Evolutionary conservation across 2,888 invertebrate species (phyloP).

Genomic region (Ischnura elegans): DNA sequence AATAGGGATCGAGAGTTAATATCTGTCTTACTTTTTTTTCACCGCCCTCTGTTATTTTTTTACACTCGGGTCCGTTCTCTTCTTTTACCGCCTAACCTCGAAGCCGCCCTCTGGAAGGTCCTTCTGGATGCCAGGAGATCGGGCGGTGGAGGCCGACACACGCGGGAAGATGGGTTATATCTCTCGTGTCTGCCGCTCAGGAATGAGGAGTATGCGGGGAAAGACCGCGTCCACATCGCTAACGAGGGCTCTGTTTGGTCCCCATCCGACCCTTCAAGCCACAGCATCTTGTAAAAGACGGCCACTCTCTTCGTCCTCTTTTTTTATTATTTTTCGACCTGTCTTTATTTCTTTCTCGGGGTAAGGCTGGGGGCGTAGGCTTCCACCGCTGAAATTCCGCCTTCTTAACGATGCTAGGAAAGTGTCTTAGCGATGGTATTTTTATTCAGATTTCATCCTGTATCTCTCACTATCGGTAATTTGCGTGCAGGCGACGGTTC

Average conservation of each 20-base stretch:
- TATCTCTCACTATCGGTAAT: neutral
- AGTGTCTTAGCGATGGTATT: neutral
- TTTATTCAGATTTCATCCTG: neutral
- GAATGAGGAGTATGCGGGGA: slow-evolving; percentile 4
- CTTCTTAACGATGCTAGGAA: slow-evolving; percentile 6
- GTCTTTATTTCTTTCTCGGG: neutral
- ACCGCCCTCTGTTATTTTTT: neutral
- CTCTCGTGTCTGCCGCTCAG: neutral
- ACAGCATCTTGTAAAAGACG: neutral
- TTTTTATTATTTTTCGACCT: neutral
- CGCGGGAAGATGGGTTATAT: neutral
- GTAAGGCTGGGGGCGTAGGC: neutral
- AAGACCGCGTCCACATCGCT: slow-evolving; percentile 34
- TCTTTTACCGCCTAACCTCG: neutral
- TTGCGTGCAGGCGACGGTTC: neutral
- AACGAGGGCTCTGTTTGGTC: slow-evolving; percentile 32
- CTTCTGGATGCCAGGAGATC: neutral
- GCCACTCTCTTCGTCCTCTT: neutral
- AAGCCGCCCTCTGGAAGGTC: neutral
- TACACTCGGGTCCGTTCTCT: no score
- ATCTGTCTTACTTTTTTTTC: slow-evolving; percentile 10
- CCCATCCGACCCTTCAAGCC: neutral
- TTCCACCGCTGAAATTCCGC: neutral
- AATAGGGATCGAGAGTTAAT: slow-evolving; percentile 53
- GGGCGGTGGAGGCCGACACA: no score